A percentile compares a stretch with the other conserved stretches of the same genome.
Evolutionary conservation across 1,140 invertebrate species (phyloP).

Genomic region (Panulirus ornatus): DNA sequence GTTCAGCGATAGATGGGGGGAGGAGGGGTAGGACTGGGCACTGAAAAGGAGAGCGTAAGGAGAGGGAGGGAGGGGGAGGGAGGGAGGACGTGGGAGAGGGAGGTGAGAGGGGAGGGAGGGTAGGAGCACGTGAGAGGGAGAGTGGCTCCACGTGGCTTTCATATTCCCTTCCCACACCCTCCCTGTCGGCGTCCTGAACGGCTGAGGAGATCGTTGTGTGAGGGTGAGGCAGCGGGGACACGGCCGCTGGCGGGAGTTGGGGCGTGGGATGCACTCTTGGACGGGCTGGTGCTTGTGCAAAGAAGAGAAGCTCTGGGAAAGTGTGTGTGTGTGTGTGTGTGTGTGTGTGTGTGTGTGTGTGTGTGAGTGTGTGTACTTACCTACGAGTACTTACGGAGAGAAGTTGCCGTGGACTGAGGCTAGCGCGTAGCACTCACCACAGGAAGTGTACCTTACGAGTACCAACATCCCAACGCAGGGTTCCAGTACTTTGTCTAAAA

Average conservation of each 20-base stretch:
- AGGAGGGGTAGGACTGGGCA: neutral
- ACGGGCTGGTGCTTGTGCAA: too few relatives aligned
- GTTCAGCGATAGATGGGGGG: neutral
- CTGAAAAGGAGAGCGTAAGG: neutral
- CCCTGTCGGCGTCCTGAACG: neutral
- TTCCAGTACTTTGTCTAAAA: too few relatives aligned
- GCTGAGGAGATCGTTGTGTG: neutral
- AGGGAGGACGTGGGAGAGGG: neutral
- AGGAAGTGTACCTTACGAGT: too few relatives aligned
- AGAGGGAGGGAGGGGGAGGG: neutral
- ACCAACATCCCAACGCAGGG: too few relatives aligned
- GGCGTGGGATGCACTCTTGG: too few relatives aligned
- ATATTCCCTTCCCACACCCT: too few relatives aligned
- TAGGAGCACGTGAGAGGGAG: neutral
- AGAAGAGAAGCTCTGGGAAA: neutral
- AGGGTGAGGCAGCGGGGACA: too few relatives aligned
- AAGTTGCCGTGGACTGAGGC: too few relatives aligned
- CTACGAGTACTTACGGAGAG: too few relatives aligned
- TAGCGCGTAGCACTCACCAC: too few relatives aligned
- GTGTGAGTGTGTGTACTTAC: neutral
- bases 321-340: constrained; percentile 11
- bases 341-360: constrained; percentile 4
- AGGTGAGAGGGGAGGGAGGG: neutral
- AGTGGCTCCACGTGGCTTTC: too few relatives aligned
- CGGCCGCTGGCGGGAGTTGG: too few relatives aligned